Conservation (phyloP, 2,888 invertebrate species). For the Agonopterix subpropinquella region DNA sequence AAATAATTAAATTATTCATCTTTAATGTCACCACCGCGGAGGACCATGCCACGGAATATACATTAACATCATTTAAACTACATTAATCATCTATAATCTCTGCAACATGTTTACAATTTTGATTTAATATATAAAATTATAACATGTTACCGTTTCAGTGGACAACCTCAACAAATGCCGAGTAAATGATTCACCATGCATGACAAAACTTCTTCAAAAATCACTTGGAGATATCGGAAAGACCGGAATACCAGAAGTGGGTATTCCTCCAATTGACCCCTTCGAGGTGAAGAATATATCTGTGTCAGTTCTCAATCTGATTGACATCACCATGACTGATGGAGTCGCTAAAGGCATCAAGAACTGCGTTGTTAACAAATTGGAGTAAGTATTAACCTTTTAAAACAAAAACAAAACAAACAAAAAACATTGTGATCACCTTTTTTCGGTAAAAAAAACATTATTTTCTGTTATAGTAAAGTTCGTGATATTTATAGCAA, state of each 20-base stretch:
- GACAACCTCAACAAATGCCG: conserved; percentile 32
- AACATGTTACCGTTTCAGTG: conserved; percentile 21
- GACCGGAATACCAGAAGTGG: conserved; percentile 27
- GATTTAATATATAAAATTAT: too few species aligned
- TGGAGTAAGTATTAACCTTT: conserved; percentile 19
- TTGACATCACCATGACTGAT: conserved; percentile 29
- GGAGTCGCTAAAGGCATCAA: conserved; percentile 33
- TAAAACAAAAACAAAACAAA: too few species aligned
- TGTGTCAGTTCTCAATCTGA: conserved; percentile 21
- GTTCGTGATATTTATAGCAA: too few species aligned
- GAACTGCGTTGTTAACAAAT: conserved; percentile 29
- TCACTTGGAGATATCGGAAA: conserved; percentile 22
- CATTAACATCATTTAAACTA: too few species aligned
- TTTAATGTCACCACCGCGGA: too few species aligned
- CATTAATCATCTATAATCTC: too few species aligned
- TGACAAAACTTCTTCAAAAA: conserved; percentile 18
- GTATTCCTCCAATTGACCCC: conserved; percentile 37
- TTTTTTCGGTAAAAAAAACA: too few species aligned
- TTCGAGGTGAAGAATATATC: conserved; percentile 23
- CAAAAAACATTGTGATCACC: too few species aligned
- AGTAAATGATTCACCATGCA: conserved; percentile 28
- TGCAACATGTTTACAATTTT: too few species aligned
- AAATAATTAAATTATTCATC: too few species aligned
- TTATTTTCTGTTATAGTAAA: too few species aligned
- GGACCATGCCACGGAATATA: too few species aligned